Evolutionary conservation across 2,113 vertebrate species (phyloP).

Genomic region (Hyaena hyaena): DNA sequence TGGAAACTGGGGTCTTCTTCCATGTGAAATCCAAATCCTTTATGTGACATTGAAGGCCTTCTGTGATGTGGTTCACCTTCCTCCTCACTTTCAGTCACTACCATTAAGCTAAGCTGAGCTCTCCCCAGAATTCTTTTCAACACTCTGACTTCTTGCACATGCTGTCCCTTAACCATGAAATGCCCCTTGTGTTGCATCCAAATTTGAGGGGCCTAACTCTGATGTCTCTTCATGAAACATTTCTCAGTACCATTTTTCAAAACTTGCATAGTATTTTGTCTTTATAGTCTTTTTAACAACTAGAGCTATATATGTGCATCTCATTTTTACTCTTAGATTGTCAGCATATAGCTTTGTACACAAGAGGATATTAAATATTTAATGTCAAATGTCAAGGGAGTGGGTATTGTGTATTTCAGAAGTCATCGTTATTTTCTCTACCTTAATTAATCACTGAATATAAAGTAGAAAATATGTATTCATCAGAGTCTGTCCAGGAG

Average conservation of each 20-base stretch:
- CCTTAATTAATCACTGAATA: slow-evolving; percentile 21
- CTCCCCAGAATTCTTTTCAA: neutral
- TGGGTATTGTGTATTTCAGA: slow-evolving; percentile 18
- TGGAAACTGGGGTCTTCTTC: neutral
- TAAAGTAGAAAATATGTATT: slow-evolving; percentile 1
- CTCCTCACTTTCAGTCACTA: neutral
- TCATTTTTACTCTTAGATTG: slow-evolving; percentile 6
- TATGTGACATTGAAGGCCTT: neutral
- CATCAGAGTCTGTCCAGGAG: neutral
- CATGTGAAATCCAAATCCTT: neutral
- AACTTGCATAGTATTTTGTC: neutral
- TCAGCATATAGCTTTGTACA: neutral
- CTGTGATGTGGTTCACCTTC: neutral
- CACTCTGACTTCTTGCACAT: neutral
- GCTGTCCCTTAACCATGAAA: neutral
- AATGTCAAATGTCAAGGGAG: neutral
- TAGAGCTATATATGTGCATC: neutral
- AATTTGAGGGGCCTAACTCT: neutral
- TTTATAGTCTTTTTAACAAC: neutral
- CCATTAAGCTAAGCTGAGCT: neutral
- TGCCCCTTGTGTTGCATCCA: neutral
- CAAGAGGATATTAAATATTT: slow-evolving; percentile 23
- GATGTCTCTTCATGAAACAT: neutral
- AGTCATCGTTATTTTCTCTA: slow-evolving; percentile 30
- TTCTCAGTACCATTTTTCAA: slow-evolving; percentile 27